These are phyloP conservation scores for Eupithecia inturbata DNA, from an alignment of 2,888 invertebrate species.

Conservation along the genomic window DNA sequence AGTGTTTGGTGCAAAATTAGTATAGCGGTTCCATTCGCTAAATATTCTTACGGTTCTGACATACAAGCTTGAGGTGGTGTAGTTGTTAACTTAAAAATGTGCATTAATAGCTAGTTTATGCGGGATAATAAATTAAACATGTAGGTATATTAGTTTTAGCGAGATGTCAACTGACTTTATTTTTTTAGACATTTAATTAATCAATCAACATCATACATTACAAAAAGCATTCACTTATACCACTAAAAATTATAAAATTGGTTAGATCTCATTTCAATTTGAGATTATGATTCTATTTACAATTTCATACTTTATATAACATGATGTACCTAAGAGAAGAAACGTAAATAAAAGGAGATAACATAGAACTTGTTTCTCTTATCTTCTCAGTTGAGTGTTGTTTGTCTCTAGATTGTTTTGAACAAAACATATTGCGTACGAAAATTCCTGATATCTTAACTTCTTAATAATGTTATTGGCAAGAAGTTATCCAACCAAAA, in stretches of 20 bases:
- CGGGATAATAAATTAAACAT: no score
- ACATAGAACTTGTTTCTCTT: not conserved
- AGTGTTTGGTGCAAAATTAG: no score
- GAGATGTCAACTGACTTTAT: no score
- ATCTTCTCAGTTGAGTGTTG: constrained; percentile 1
- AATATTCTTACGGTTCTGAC: no score
- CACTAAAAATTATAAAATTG: not conserved
- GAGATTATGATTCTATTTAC: not conserved
- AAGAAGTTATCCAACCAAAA: not conserved
- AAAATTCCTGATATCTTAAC: not conserved
- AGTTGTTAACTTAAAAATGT: not conserved
- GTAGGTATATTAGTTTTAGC: no score
- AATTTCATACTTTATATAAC: not conserved
- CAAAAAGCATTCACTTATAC: not conserved
- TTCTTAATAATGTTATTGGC: not conserved
- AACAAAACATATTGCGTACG: constrained; percentile 14
- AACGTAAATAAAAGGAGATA: not conserved
- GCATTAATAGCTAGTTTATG: no score
- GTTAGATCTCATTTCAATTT: not conserved
- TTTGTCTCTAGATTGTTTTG: constrained; percentile 8
- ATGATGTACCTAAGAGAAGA: not conserved
- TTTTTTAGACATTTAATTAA: no score
- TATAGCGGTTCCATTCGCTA: no score
- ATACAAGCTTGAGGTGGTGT: not conserved
- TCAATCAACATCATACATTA: no score